phyloP scores from a whole-genome alignment of 2,797 vertebrate genomes.

The Anas georgica region DNA sequence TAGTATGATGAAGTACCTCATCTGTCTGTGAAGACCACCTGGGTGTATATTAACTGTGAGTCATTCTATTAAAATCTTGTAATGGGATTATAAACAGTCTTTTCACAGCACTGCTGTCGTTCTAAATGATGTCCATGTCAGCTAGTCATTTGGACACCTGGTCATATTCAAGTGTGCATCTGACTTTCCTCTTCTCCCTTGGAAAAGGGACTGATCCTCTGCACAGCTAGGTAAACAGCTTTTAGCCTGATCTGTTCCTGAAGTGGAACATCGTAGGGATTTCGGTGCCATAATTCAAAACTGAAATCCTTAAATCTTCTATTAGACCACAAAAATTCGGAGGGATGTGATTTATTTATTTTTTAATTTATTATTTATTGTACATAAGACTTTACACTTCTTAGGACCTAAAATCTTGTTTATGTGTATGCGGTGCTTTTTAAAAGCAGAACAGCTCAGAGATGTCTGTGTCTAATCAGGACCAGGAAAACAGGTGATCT shows the following conservation, averaged over 20 bases:
- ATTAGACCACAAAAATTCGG: background rate
- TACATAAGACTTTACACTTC: background rate
- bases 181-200: background rate
- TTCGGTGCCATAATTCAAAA: background rate
- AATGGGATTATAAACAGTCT: conserved; percentile 3
- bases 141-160: background rate
- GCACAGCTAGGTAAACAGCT: background rate
- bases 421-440: background rate
- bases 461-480: background rate
- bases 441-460: background rate
- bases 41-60: background rate
- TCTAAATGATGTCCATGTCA: background rate
- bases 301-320: background rate
- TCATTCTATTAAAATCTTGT: conserved; percentile 14
- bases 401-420: background rate
- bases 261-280: background rate
- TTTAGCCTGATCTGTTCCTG: background rate
- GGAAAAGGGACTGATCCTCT: background rate
- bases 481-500: background rate
- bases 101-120: background rate
- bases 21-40: conserved; percentile 5
- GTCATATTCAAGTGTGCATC: background rate
- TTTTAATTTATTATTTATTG: background rate
- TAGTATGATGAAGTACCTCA: background rate
- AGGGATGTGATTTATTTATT: background rate